Evolutionary conservation across 2,113 vertebrate genomes (phyloP), one percentile per base, ranked within the genome.

Genomic region (Hiodon tergisus): DNA sequence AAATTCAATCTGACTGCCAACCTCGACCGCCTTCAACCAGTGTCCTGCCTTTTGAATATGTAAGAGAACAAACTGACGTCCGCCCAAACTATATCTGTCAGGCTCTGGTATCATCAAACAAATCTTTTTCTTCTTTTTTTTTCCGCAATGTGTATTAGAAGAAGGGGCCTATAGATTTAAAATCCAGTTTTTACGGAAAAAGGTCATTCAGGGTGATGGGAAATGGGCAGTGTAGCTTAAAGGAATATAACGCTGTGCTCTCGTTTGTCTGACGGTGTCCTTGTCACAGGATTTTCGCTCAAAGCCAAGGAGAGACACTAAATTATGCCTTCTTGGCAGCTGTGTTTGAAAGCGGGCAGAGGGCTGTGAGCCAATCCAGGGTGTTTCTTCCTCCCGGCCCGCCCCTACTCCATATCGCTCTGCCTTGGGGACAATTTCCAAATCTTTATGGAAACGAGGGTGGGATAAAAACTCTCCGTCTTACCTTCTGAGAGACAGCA

Each of bases 1-100:
- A 63, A 73, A 73, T 17, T 47, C n/a, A 53, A 73, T 16, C 46
- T 31, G 60, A 73, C 60, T 73, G 46, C n/a, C 9, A 13, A 17
- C 59, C 53, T 73, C 63, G 60, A 57, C 47, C 60, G 7, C 17
- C 47, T 46, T 55, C 53, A 11, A 8, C 59, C 14, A 13, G 17
- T 46, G 17, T 48, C 13, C 50, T 53, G 51, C 17, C 68, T 68
- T 59, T 75, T 55, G 13, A 16, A 68, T 14, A 50, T 57, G 31
- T 47, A 16, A n/a, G 57, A 55, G 11, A 55, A 4, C 17, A 9
- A 10, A 5, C 31, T 3, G 46, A 57, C 52, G 11, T 70, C n/a
- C 47, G 6, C 31, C 46, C 13, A 4, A 68, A 53, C 47, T 46
- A 47, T 62, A 5, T 11, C 63, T 66, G 31, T 66, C 54, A 57